phyloP scores from a whole-genome alignment of 2,888 invertebrate genomes.

The Atethmia centrago region DNA sequence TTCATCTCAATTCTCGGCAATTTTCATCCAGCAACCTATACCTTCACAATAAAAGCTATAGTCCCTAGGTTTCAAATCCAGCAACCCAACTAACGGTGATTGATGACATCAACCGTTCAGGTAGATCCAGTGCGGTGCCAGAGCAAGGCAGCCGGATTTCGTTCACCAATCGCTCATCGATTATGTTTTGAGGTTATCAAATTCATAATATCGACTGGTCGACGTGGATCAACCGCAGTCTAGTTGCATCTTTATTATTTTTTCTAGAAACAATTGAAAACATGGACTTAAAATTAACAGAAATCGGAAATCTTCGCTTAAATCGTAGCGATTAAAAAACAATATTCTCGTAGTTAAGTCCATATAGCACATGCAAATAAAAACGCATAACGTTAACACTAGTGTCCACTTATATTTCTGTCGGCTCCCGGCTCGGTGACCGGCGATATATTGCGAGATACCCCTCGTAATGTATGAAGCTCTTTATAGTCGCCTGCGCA shows the following conservation, averaged over 20 bases:
- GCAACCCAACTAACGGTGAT: background rate
- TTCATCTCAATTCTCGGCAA: too few species aligned
- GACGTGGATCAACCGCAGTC: too few species aligned
- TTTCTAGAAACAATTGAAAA: too few species aligned
- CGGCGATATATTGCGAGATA: slow-evolving; percentile 63
- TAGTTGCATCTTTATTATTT: too few species aligned
- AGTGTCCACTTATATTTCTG: slow-evolving; percentile 71
- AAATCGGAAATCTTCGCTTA: too few species aligned
- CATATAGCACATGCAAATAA: slow-evolving; percentile 66
- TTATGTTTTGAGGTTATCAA: background rate
- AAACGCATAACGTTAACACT: slow-evolving; percentile 69
- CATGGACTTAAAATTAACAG: too few species aligned
- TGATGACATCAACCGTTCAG: background rate
- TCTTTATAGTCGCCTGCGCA: slow-evolving; percentile 73
- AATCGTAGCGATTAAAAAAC: too few species aligned
- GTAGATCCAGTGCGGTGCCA: background rate
- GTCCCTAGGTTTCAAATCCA: background rate
- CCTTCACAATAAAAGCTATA: background rate
- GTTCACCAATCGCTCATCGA: slow-evolving; percentile 1
- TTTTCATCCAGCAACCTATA: too few species aligned
- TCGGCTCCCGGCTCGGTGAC: slow-evolving; percentile 69
- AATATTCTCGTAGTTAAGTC: background rate
- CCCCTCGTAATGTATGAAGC: slow-evolving; percentile 75
- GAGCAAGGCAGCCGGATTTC: background rate
- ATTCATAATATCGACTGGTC: background rate